phyloP scores from a whole-genome alignment of 2,888 invertebrate genomes.

The Syrphus vitripennis region DNA sequence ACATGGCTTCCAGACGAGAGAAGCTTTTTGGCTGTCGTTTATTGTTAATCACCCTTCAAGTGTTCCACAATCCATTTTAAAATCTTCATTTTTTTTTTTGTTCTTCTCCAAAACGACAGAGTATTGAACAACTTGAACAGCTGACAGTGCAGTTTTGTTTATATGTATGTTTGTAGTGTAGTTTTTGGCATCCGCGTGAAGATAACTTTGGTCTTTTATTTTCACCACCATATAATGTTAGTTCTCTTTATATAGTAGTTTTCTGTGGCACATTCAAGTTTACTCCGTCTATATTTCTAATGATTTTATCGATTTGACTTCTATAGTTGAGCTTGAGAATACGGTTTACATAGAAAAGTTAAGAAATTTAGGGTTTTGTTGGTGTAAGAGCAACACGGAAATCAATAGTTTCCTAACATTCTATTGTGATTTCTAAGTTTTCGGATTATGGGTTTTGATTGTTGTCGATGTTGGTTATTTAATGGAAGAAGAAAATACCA shows the following conservation, averaged over 20 bases:
- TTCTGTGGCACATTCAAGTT: background rate
- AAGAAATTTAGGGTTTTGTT: background rate
- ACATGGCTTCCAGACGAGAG: constrained; percentile 1
- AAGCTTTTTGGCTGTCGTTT: constrained; percentile 32
- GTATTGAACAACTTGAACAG: background rate
- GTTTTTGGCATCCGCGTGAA: background rate
- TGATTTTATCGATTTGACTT: background rate
- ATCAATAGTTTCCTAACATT: background rate
- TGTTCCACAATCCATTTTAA: constrained; percentile 10
- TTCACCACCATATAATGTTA: background rate
- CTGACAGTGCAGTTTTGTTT: constrained; percentile 21
- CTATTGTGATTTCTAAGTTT: constrained; percentile 1
- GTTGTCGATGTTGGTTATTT: background rate
- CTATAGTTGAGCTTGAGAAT: too few relatives aligned
- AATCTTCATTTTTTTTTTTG: background rate
- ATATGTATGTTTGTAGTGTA: background rate
- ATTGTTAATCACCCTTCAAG: constrained; percentile 31
- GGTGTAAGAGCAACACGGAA: background rate
- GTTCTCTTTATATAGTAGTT: background rate
- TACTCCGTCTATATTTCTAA: background rate
- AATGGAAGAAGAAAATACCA: background rate
- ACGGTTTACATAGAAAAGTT: background rate
- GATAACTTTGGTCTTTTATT: background rate
- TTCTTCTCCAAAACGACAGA: background rate
- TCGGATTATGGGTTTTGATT: constrained; percentile 6